phyloP scores from a whole-genome alignment of 2,113 vertebrate genomes.

The Alethe castanea region DNA sequence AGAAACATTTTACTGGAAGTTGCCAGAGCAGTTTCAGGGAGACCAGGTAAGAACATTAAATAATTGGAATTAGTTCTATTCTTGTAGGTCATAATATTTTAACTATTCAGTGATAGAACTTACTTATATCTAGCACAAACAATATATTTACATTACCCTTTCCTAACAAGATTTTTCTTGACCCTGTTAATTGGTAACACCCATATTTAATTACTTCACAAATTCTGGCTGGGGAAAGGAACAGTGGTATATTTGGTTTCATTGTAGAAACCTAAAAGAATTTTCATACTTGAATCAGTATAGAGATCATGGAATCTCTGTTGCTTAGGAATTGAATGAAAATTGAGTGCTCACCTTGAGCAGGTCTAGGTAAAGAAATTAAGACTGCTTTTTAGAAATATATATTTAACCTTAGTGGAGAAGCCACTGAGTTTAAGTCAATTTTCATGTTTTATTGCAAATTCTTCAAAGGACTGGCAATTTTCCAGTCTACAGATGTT shows the following conservation, averaged over 20 bases:
- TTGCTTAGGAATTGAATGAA: background rate
- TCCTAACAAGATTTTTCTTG: background rate
- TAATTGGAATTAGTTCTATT: background rate
- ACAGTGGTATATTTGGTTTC: background rate
- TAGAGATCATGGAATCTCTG: background rate
- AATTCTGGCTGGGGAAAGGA: accelerated
- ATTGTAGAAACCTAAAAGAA: background rate
- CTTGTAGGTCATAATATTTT: background rate
- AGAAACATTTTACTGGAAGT: conserved; percentile 87
- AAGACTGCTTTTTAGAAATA: background rate
- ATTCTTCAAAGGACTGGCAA: background rate
- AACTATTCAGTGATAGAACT: background rate
- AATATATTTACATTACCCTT: background rate
- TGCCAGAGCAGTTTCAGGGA: conserved; percentile 82
- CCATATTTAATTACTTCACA: background rate
- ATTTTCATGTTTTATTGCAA: conserved; percentile 1
- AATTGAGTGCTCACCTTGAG: background rate
- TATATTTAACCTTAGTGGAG: background rate
- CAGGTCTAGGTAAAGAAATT: background rate
- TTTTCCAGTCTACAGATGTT: background rate
- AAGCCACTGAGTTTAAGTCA: background rate
- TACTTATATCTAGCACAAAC: background rate
- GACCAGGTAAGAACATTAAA: conserved; percentile 74
- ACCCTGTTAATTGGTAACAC: background rate
- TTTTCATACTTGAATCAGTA: background rate